Evolutionary conservation across 2,797 vertebrate species (phyloP), one percentile per base, ranked within the genome.

Genomic region (Decapterus maruadsi): DNA sequence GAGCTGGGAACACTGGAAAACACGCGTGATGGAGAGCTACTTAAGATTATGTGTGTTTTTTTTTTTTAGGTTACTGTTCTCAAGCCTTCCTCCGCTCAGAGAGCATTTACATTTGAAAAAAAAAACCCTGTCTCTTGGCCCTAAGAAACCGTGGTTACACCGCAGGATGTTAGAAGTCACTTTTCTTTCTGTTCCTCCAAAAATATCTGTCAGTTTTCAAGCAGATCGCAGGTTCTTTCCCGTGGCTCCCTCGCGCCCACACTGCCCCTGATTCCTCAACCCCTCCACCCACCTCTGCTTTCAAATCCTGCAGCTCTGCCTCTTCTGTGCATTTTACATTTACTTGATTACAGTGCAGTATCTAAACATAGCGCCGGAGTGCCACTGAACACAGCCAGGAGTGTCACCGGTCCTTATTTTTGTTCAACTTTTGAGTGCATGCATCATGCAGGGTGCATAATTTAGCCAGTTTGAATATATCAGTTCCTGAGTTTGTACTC

Each of bases 211-310:
- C 40, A 36, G 69, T 26, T 72, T 86, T 72, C 29, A 38, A 79
- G 83, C 76, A 14, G 43, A 82, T 84, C 48, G 56, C 69, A 74
- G 87, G 67, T 87, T 88, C 34, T 75, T 87, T 84, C 75, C 82
- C 29, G 50, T 80, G 80, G 81, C 85, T 89, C 79, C 87, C 85
- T 84, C 43, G 34, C 89, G 46, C 90, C 89, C 86, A 88, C 90
- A 83, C 83, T 80, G 84, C 75, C 79, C 80, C 79, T 80, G 69
- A 82, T 85, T 85, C 82, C 82, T 87, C 81, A 75, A 78, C 81
- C 86, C 82, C 80, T 89, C 83, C 90, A 89, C 88, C 89, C 84
- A 88, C 89, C 77, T 70, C 75, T 55, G 68, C 78, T 84, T 88
- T 85, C 74, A 84, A 81, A 83, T 88, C 82, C 81, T 73, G 50